phyloP scores from a whole-genome alignment of 1,140 invertebrate genomes.

The Aphelinus certus region DNA sequence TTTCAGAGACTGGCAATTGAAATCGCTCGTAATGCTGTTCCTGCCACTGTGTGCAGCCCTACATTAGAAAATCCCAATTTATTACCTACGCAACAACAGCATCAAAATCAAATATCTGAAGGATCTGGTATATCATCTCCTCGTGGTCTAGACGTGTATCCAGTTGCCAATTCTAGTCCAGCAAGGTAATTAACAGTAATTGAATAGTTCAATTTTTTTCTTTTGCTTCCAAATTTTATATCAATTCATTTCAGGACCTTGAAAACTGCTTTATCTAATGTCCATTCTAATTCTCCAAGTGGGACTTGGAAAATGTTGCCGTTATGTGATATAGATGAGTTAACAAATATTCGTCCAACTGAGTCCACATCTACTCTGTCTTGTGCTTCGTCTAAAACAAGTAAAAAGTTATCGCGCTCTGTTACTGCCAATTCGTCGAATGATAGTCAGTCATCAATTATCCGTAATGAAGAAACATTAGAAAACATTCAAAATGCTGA shows the following conservation, averaged over 20 bases:
- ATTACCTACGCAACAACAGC: constrained; percentile 11
- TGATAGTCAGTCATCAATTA: constrained; percentile 37
- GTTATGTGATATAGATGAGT: constrained; percentile 51
- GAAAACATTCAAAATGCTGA: constrained; percentile 46
- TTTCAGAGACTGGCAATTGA: constrained; percentile 75
- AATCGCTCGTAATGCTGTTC: constrained; percentile 72
- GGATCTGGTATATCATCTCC: constrained; percentile 47
- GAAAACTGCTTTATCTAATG: constrained; percentile 42
- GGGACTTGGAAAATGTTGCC: constrained; percentile 49
- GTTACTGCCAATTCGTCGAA: constrained; percentile 41
- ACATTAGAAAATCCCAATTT: constrained; percentile 35
- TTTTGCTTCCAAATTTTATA: background rate
- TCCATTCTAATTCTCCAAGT: constrained; percentile 35
- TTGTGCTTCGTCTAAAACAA: constrained; percentile 48
- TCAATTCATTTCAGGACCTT: background rate
- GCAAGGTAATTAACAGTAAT: constrained; percentile 42
- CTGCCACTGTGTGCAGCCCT: constrained; percentile 56
- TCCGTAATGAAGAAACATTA: constrained; percentile 43
- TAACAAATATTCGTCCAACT: constrained; percentile 46
- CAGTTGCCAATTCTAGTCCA: constrained; percentile 45
- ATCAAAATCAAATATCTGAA: constrained; percentile 37
- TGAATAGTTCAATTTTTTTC: too few relatives aligned
- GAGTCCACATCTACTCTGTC: constrained; percentile 51
- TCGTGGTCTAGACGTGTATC: constrained; percentile 51
- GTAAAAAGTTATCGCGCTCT: constrained; percentile 46